phyloP scores from a whole-genome alignment of 2,113 vertebrate genomes.

The Mola mola region DNA sequence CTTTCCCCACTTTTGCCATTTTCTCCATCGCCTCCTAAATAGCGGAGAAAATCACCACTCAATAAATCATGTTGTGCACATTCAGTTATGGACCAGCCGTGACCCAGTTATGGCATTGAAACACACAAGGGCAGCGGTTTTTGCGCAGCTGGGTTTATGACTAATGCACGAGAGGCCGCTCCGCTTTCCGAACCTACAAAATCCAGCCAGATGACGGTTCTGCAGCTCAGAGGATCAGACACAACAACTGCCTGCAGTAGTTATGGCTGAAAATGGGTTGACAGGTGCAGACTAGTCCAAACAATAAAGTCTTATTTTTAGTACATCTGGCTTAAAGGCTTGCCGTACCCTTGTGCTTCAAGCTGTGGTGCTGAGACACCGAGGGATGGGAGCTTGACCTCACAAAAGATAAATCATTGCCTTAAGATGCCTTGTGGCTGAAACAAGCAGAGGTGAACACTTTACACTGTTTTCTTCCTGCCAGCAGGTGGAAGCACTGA shows the following conservation, averaged over 20 bases:
- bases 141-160: constrained; percentile 24
- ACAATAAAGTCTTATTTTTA: constrained; percentile 72
- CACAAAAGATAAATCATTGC: constrained; percentile 10
- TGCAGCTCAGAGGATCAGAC: constrained; percentile 60
- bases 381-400: constrained; percentile 9
- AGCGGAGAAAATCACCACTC: constrained; percentile 23
- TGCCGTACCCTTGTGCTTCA: constrained; percentile 5
- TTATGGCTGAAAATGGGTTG: constrained; percentile 40
- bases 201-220: constrained; percentile 30
- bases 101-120: constrained; percentile 46
- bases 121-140: constrained; percentile 12
- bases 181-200: constrained; percentile 40
- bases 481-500: constrained; percentile 62
- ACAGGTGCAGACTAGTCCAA: constrained; percentile 62
- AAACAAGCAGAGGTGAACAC: background rate
- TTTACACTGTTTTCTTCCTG: background rate
- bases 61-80: constrained; percentile 46
- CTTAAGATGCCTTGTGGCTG: background rate
- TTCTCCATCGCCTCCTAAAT: constrained; percentile 92
- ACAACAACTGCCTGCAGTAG: constrained; percentile 51
- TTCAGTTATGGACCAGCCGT: constrained; percentile 11
- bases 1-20: constrained; percentile 90
- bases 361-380: constrained; percentile 18
- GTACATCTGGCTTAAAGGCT: constrained; percentile 60
- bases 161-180: constrained; percentile 45